Evolutionary conservation across 2,888 invertebrate species (phyloP), one percentile per base, ranked within the genome.

Genomic region (Drosophila lutescens): DNA sequence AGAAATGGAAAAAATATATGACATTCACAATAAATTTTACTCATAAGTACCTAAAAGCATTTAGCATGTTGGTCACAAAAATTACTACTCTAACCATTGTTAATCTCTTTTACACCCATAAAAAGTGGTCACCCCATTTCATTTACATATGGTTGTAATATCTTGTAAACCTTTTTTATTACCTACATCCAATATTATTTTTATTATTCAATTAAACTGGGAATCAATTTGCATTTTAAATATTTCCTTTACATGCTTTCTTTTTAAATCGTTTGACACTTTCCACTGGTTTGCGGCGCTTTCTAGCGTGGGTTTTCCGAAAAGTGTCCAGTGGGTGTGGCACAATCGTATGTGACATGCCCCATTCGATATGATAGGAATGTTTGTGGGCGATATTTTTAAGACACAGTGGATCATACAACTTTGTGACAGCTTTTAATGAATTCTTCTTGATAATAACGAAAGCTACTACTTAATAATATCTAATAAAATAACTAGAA

Each of bases 251-350:
- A 17, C 34, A 38, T 55, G 46, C 47, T 54, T 61, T 61, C 61
- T 53, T 78, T 62, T 53, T 44, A 43, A 61, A 56, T 71, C 44
- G 41, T 47, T 57, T 72, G 72, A 71, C 72, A 71, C 72, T 71
- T 58, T 71, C 57, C 55, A 61, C 68, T 47, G 57, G 55, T 61
- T 38, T 30, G 32, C 4, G 1, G 10, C 46, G 71, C 60, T 69
- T 54, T 69, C 70, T 38, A 54, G 58, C 70, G 69, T 69, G 70
- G 69, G 69, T 36, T 47, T 17, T 6, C 13, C 38, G 12, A 67
- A 65, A 36, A 50, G 10, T 44, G 23, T 15, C 32, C 32, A 12
- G 65, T 66, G 65, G 65, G 65, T 67, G 65, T 66, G 67, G 66
- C 47, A 32, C 15, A 15, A 26, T 3, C 32, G 34, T 23, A 43